These are phyloP conservation scores for Progne subis DNA, from an alignment of 2,113 vertebrate species.

Conservation along the genomic window DNA sequence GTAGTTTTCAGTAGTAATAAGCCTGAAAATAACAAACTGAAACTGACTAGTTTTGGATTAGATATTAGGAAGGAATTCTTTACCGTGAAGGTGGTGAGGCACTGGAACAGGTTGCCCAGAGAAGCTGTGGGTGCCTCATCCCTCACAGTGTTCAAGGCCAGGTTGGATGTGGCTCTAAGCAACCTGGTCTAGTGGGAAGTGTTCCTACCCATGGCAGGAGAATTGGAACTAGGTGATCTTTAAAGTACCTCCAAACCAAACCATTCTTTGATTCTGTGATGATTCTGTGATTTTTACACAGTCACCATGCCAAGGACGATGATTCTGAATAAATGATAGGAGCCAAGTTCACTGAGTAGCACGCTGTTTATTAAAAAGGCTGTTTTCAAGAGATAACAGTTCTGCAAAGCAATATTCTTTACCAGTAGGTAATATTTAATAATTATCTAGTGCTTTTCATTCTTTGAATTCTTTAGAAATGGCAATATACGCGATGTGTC, in stretches of 20 bases:
- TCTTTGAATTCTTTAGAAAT: background rate
- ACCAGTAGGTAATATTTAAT: background rate
- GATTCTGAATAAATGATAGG: background rate
- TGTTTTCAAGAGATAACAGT: background rate
- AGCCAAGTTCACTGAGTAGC: background rate
- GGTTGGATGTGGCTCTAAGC: background rate
- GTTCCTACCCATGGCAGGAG: background rate
- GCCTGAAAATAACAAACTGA: background rate
- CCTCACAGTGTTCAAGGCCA: background rate
- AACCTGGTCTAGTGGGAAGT: background rate
- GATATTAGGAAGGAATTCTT: background rate
- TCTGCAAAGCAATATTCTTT: rapidly evolving
- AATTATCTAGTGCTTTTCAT: background rate
- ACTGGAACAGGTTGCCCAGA: background rate
- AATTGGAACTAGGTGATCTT: background rate
- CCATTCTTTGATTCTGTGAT: background rate
- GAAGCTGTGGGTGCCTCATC: background rate
- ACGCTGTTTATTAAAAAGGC: background rate
- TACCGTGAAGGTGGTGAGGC: background rate
- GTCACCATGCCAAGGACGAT: background rate
- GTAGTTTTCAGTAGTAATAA: background rate
- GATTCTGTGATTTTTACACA: background rate
- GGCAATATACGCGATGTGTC: background rate
- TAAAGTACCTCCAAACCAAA: background rate
- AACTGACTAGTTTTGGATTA: background rate